Base-by-base conservation (phyloP, 2,888 invertebrate genomes). In the Drosophila kuntzei region DNA sequence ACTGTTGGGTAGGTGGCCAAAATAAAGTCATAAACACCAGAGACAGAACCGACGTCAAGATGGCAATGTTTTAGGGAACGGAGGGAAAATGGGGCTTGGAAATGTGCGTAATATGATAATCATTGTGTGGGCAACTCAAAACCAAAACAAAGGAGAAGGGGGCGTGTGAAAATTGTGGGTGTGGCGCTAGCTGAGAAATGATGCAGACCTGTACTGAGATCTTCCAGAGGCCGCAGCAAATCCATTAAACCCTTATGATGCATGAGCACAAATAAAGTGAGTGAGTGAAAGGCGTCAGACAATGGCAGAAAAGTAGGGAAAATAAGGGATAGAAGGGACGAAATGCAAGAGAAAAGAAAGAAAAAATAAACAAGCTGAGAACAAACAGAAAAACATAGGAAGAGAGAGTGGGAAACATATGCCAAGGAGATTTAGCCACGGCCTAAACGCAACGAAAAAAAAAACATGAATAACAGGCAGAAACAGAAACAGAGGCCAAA, bases 231-330 rank as follows among this genome's bases (percentile, higher is more conserved):
- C 66, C 73, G 63, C 64, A 73, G 78, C 78, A 86, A 86, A 89
- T 86, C 86, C 86, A 86, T 86, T 86, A 86, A 86, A 86, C 89
- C 86, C 86, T 86, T 86, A 89, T 89, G 89, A 86, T 80, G 87
- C 89, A 89, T 73, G 87, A 71, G 80, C 88, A 68, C 86, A 89
- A 86, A 88, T 80, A 88, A 80, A 79, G 71, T 74, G 87, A 87
- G 75, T 84, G 79, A 87, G 83, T 85, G 76, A 84, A 80, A 68
- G 87, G 62, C 71, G 84, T 58, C 87, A 75, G 68, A 75, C 87
- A 88, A 83, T 68, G 69, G 36, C 44, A 37, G 29, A 16, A 44
- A 27, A 37, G 6, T 3, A 32, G 12, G 8, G n/a, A 29, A 34
- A 37, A 37, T 3, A 1, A 32, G 12, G 8, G n/a, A 29, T 29